Base-by-base conservation (phyloP, 1,140 invertebrate species). In the Drosophila bocqueti region DNA sequence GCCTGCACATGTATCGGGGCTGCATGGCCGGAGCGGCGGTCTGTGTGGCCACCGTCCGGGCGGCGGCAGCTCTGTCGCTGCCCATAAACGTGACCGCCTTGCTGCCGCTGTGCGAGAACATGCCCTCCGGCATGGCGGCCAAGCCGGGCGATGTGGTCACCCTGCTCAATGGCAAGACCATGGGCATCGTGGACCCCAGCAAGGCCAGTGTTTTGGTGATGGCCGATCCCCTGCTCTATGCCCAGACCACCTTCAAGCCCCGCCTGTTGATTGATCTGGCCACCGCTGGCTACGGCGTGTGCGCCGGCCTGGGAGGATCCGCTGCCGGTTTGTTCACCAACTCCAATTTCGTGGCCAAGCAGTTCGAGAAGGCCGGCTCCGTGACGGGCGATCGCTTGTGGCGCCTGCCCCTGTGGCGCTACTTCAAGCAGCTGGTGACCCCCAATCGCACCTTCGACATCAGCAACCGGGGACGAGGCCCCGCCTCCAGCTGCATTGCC, bases 171-270 rank as follows among this genome's bases (percentile, higher is more conserved):
- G 97, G 97, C 29, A 98, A 98, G 92, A 96, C 96, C 2, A 96
- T 98, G 86, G 96, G 97, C 42, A 62, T 90, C 10, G 96, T 98
- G 85, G 98, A 98, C 86, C 98, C 98, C 1, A 97, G 98, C 93
- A 97, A 97, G 45, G 98, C 98, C 91, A 98, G 98, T 2, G 94
- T 98, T 34, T 93, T 99, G 3, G 96, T 98, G 50, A 94, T 99
- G 52, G 97, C 97, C 6, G 98, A 99, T 94, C 97, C 97, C 7
- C 93, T 99, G n/a, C 96, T 96, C 73, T 98, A 98, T 92, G 96
- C 96, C 24, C 93, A 95, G 42, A 93, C 94, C 7, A 89, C 63
- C 0, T 92, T 95, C 77, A 94, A 96, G 52, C 96, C 96, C 1
- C 94, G 94, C 42, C 94, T 95, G 36, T 94, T 97, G 4, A 71